Evolutionary conservation across 2,113 vertebrate genomes (phyloP), one percentile per base, ranked within the genome.

Genomic region (Larimichthys crocea): DNA sequence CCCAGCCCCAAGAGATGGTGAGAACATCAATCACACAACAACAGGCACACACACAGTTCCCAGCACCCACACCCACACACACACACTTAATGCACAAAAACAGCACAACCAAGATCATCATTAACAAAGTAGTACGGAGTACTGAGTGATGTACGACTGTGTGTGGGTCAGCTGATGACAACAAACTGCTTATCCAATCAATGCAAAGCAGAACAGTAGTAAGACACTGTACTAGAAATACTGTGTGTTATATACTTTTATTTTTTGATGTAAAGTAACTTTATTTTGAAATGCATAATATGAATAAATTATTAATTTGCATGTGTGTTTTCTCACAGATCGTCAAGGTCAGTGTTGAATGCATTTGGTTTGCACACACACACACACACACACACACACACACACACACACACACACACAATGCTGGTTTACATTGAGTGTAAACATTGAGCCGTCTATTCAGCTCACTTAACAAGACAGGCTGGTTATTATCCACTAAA

Each of bases 11-110:
- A 67, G 76, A 73, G 53, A 74, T 59, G 81, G 55, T 29, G 63
- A 59, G 48, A 74, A 44, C 74, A 88, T 89, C 70, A 83, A 82
- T 88, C 85, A 78, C 69, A 68, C 14, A 65, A 68, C 17, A 65
- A 49, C 19, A 35, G 31, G 12, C 81, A 78, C 77, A 76, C 40
- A 63, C 44, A n/a, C 35, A 9, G 63, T 49, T 31, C 49, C 16
- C 56, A 69, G 44, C 31, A 35, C 60, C 4, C 70, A 59, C 65
- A 53, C n/a, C n/a, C 55, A 60, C 76, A 42, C 55, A 82, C 20
- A 10, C 56, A 74, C 29, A 84, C n/a, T 16, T n/a, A 57, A 49
- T 24, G 61, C 20, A 48, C 10, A 42, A 66, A 71, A 56, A 67
- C 85, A 55, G 35, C 59, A 78, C 46, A 52, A 16, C 17, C 74